A percentile compares a stretch with the other conserved stretches of the same genome.
Evolutionary conservation across 2,113 vertebrate species (phyloP).

Genomic region (Rhea americana): DNA sequence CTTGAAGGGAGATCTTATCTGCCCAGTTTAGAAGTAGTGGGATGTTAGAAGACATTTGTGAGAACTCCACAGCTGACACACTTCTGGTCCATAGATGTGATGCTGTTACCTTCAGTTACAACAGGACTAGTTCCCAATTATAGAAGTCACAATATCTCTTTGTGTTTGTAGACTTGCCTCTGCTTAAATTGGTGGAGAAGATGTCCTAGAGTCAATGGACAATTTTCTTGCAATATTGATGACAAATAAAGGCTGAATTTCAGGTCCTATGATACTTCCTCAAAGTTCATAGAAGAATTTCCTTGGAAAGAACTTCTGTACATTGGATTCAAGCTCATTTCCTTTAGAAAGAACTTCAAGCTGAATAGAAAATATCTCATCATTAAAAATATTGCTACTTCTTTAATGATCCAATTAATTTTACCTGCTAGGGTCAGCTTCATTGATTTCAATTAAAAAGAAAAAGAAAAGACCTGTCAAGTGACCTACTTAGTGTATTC

Average conservation of each 20-base stretch:
- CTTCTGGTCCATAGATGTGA: background rate
- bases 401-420: constrained; percentile 54
- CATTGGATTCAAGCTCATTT: background rate
- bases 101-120: background rate
- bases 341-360: background rate
- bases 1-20: background rate
- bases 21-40: background rate
- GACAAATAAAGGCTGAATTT: background rate
- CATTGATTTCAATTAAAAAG: constrained; percentile 50
- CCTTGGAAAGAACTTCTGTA: background rate
- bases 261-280: background rate
- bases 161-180: background rate
- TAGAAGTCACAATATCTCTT: background rate
- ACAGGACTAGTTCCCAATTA: background rate
- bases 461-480: constrained; percentile 18
- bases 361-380: constrained; percentile 23
- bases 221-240: background rate
- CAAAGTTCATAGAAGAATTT: background rate
- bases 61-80: background rate
- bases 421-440: constrained; percentile 35
- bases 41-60: background rate
- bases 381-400: constrained; percentile 47
- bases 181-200: background rate
- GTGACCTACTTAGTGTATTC: constrained; percentile 36
- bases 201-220: background rate